Conservation (phyloP, 2,888 invertebrate genomes). For the Leptodirus hochenwartii region DNA sequence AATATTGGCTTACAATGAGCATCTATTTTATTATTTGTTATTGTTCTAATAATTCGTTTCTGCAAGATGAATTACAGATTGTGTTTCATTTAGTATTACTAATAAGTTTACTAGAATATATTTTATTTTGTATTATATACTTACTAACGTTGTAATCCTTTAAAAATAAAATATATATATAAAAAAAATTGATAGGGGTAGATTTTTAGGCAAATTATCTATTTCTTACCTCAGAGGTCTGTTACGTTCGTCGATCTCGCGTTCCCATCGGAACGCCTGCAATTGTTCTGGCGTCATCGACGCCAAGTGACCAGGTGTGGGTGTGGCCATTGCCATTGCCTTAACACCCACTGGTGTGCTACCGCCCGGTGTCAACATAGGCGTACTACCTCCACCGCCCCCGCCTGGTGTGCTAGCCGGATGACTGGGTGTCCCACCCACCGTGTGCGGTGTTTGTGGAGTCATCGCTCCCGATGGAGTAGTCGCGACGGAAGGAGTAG, state of each 20-base stretch:
- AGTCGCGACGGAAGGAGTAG: slow-evolving; percentile 36
- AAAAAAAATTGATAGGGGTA: too few relatives aligned
- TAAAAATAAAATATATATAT: too few relatives aligned
- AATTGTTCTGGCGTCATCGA: slow-evolving; percentile 99
- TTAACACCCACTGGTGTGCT: slow-evolving; percentile 79
- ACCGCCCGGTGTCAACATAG: slow-evolving; percentile 61
- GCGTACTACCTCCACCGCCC: slow-evolving; percentile 45
- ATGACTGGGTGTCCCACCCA: slow-evolving; percentile 42
- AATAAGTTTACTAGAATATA: too few relatives aligned
- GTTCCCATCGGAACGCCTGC: slow-evolving; percentile 95
- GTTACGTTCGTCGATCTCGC: slow-evolving; percentile 97
- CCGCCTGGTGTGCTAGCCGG: slow-evolving; percentile 45
- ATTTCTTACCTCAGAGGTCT: too few relatives aligned
- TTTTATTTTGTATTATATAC: too few relatives aligned
- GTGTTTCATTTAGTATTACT: too few relatives aligned
- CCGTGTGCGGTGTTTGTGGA: slow-evolving; percentile 46
- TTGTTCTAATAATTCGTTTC: too few relatives aligned
- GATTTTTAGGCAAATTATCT: too few relatives aligned
- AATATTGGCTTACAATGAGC: too few relatives aligned
- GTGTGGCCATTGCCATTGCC: slow-evolving; percentile 98
- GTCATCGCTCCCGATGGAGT: slow-evolving; percentile 45
- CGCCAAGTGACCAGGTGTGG: slow-evolving; percentile 87
- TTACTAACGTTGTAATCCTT: too few relatives aligned
- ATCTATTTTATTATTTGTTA: too few relatives aligned
- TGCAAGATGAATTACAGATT: too few relatives aligned